phyloP scores from a whole-genome alignment of 1,140 invertebrate genomes.

The Wasmannia auropunctata region DNA sequence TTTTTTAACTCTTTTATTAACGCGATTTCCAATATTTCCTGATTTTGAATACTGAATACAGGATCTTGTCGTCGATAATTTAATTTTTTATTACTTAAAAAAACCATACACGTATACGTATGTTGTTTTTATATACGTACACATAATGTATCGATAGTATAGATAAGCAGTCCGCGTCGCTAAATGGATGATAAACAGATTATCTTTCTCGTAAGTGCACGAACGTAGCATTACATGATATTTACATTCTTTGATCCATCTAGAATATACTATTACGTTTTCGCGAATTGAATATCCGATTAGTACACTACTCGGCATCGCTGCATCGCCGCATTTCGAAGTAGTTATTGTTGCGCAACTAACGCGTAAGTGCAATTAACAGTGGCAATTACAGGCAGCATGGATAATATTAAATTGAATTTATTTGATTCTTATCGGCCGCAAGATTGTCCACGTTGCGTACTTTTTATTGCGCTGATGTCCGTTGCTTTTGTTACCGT shows the following conservation, averaged over 20 bases:
- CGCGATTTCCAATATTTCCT: background rate
- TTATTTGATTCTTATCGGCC: background rate
- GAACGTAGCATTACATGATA: constrained; percentile 17
- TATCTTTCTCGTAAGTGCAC: constrained; percentile 9
- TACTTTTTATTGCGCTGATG: background rate
- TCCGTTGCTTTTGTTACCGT: background rate
- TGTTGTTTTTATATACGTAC: background rate
- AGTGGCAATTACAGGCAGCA: background rate
- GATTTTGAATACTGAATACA: background rate
- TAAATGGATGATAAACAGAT: constrained; percentile 19
- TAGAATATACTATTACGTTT: constrained; percentile 11
- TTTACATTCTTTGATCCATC: constrained; percentile 25
- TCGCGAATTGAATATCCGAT: background rate
- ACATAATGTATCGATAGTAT: background rate
- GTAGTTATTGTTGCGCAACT: background rate
- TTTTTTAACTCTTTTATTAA: background rate
- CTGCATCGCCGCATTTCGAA: background rate
- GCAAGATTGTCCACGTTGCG: background rate
- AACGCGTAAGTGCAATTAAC: background rate
- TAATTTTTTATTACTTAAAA: constrained; percentile 1
- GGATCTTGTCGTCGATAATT: too few relatives aligned
- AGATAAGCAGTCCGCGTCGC: background rate
- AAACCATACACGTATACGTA: background rate
- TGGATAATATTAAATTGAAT: background rate
- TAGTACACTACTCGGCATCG: background rate